phyloP scores from a whole-genome alignment of 2,797 vertebrate genomes.

The Cercopithecus petaurista region DNA sequence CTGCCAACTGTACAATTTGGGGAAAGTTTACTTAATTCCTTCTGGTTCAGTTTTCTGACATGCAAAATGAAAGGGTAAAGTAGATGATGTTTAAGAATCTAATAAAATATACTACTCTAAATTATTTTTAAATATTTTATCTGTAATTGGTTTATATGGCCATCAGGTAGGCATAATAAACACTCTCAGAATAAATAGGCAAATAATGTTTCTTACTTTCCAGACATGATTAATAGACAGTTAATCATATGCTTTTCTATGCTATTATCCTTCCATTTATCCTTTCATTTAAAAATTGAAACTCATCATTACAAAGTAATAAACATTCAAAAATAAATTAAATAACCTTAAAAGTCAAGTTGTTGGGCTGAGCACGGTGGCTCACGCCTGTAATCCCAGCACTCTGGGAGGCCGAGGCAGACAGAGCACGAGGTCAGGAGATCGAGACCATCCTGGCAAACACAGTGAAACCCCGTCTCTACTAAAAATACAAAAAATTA shows the following conservation, averaged over 20 bases:
- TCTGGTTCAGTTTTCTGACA: conserved; percentile 8
- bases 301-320: not conserved
- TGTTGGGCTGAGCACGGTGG: not conserved
- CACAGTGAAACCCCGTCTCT: too few relatives aligned
- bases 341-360: not conserved
- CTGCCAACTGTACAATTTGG: not conserved
- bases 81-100: not conserved
- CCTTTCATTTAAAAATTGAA: conserved; percentile 35
- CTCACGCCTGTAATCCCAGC: too few relatives aligned
- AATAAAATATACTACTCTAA: not conserved
- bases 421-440: too few relatives aligned
- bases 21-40: not conserved
- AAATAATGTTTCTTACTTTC: not conserved
- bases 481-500: too few relatives aligned
- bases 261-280: not conserved
- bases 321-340: conserved; percentile 24
- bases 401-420: too few relatives aligned
- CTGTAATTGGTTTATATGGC: not conserved
- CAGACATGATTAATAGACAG: not conserved
- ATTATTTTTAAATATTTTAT: conserved; percentile 31
- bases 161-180: not conserved
- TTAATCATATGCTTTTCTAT: not conserved
- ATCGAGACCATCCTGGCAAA: too few relatives aligned
- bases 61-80: conserved; percentile 17
- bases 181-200: not conserved